A percentile compares a stretch with the other conserved stretches of the same genome.
phyloP scores from a whole-genome alignment of 2,797 vertebrate species.

The Pantherophis alleghaniensis region DNA sequence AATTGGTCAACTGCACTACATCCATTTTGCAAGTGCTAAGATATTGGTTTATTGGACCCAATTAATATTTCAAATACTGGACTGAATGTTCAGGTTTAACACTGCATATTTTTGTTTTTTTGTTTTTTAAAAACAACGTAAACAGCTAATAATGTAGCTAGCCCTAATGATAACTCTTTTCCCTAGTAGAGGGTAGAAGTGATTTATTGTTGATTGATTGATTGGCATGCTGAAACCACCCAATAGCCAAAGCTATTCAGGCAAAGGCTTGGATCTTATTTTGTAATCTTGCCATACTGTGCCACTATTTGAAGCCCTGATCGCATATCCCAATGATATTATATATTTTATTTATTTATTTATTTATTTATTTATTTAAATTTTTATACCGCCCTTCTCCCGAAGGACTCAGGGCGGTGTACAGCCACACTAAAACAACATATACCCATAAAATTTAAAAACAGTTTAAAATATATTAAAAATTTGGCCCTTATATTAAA shows the following conservation, averaged over 20 bases:
- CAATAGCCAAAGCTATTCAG: not conserved
- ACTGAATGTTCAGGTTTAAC: not conserved
- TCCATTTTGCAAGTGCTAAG: not conserved
- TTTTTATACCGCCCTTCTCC: too few relatives aligned
- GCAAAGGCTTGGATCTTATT: not conserved
- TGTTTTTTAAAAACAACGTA: not conserved
- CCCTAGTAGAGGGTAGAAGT: not conserved
- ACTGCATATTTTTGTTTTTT: not conserved
- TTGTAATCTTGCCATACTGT: not conserved
- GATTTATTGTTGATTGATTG: not conserved
- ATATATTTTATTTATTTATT: not conserved
- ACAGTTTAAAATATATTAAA: too few relatives aligned
- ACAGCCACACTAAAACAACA: too few relatives aligned
- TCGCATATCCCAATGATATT: not conserved
- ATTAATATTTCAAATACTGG: not conserved
- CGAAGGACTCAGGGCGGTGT: too few relatives aligned
- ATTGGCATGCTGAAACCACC: not conserved
- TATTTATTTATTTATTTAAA: too few relatives aligned
- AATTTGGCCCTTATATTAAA: too few relatives aligned
- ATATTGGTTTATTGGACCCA: not conserved
- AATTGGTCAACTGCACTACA: not conserved
- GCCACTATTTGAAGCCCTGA: not conserved
- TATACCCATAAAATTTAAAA: too few relatives aligned
- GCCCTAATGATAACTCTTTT: not conserved
- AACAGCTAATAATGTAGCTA: not conserved